Evolutionary conservation across 2,888 invertebrate genomes (phyloP), one percentile per base, ranked within the genome.

Genomic region (Caenorhabditis imperialis): DNA sequence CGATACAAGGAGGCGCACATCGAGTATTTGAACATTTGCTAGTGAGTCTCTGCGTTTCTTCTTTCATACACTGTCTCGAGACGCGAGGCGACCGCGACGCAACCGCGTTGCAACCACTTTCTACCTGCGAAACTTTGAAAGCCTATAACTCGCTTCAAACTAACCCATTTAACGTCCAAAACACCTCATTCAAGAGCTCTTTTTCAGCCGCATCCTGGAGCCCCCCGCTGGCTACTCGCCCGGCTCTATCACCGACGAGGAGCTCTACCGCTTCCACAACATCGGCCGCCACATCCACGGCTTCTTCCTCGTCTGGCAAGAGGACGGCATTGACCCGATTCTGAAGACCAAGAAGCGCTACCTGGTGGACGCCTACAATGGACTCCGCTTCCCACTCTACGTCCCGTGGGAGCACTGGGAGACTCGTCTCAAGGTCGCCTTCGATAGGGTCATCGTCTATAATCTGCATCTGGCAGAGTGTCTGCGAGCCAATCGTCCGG

Each of bases 231-330:
- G 38, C 22, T 67, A 44, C 35, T 7, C 23, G 6, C 35, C 12
- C 2, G 16, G 23, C 0, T 2, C 18, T 0, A 37, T 72, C 10
- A 20, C 53, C 2, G 35, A 3, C 3, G 3, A 50, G 0, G 48
- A 58, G 8, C 40, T 74, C 2, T 55, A 30, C 14, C 14, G 37
- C 1, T 74, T 45, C 16, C 74, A 74, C 23, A 5, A 10, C 0
- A 23, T 25, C 0, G 74, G 74, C 16, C 23, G 55, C 4, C 74
- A 74, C 30, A 74, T 74, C 10, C 67, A 67, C 50, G 74, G 74
- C n/a, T 74, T 67, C 23, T 74, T 54, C 33, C 2, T 50, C 1
- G 51, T 37, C 12, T 62, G 48, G 55, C n/a, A n/a, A n/a, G 20
- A 44, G 20, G 22, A 45, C 23, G 3, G 8, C 12, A 14, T 22